These are phyloP conservation scores for Trichogramma pretiosum DNA, from an alignment of 1,140 invertebrate species.

Conservation along the genomic window DNA sequence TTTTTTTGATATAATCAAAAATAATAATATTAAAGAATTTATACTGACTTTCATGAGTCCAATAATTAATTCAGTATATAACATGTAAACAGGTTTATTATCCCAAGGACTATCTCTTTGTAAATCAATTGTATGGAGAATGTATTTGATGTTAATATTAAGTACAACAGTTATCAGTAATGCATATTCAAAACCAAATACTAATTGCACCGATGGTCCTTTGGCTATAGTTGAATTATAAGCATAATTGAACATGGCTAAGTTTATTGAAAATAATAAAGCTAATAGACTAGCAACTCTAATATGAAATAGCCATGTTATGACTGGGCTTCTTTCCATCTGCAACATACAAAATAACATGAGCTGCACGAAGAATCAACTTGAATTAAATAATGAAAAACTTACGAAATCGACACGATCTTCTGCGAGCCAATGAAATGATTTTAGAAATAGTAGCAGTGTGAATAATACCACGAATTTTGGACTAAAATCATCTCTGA, in stretches of 20 bases:
- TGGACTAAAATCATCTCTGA: conserved; percentile 97
- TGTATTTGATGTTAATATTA: conserved; percentile 92
- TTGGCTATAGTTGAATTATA: conserved; percentile 89
- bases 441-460: conserved; percentile 92
- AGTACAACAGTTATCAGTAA: conserved; percentile 89
- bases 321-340: conserved; percentile 98
- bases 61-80: conserved; percentile 94
- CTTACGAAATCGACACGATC: conserved; percentile 98
- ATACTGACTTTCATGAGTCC: conserved; percentile 62
- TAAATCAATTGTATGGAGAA: conserved; percentile 87
- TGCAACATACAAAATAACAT: conserved; percentile 45
- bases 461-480: conserved; percentile 98
- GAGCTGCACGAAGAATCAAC: conserved; percentile 3
- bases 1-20: not conserved
- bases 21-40: conserved; percentile 11
- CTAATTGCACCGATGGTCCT: conserved; percentile 94
- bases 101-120: conserved; percentile 98
- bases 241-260: conserved; percentile 86
- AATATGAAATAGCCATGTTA: conserved; percentile 91
- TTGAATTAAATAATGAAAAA: conserved; percentile 28
- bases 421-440: conserved; percentile 99
- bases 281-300: conserved; percentile 78
- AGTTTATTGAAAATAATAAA: conserved; percentile 74
- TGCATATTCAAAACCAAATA: conserved; percentile 99
- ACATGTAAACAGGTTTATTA: conserved; percentile 93